Evolutionary conservation across 2,888 invertebrate species (phyloP).

Genomic region (Melinopterus prodromus): DNA sequence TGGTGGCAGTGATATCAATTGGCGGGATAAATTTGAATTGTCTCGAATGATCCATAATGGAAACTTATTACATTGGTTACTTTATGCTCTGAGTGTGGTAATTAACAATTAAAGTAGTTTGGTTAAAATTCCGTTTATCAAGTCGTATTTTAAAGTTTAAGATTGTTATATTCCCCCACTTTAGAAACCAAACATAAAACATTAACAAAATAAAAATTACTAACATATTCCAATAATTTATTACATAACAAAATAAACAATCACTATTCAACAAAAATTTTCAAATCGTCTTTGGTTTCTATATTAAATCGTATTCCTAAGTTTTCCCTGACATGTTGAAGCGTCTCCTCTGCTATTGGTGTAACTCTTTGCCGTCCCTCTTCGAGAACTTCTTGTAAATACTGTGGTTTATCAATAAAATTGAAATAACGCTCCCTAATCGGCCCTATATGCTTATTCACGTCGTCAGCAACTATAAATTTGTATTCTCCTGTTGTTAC

Average conservation of each 20-base stretch:
- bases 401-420: constrained; percentile 67
- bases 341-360: constrained; percentile 64
- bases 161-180: too few species aligned
- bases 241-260: background rate
- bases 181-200: too few species aligned
- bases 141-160: too few species aligned
- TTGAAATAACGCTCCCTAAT: constrained; percentile 69
- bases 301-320: constrained; percentile 59
- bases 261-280: background rate
- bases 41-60: too few species aligned
- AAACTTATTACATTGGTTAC: too few species aligned
- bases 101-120: too few species aligned
- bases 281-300: constrained; percentile 8
- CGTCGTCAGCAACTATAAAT: constrained; percentile 73
- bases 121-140: too few species aligned
- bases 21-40: too few species aligned
- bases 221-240: background rate
- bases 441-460: constrained; percentile 74
- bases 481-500: constrained; percentile 67
- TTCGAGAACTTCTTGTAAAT: constrained; percentile 70
- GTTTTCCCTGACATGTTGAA: constrained; percentile 66
- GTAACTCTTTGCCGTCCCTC: constrained; percentile 66
- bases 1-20: too few species aligned
- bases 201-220: background rate
- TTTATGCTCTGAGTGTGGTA: too few species aligned